phyloP scores from a whole-genome alignment of 1,140 invertebrate species.

The Tetragnatha versicolor region DNA sequence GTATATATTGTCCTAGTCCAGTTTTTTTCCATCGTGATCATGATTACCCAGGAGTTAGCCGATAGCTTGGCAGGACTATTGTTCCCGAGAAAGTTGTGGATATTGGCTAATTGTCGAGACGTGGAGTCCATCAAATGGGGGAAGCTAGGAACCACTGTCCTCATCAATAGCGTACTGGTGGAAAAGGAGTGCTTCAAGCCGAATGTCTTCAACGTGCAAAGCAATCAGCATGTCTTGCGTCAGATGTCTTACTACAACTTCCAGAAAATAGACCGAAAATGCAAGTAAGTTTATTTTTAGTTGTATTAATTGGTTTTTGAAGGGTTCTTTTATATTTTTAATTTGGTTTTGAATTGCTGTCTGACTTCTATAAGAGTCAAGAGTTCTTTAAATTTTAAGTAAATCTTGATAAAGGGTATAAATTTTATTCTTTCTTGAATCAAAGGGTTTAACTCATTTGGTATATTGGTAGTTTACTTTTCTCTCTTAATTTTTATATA shows the following conservation, averaged over 20 bases:
- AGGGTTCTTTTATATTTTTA: no score
- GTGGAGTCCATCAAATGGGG: slow-evolving; percentile 7
- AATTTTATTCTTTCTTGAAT: no score
- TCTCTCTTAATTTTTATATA: no score
- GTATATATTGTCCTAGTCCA: no score
- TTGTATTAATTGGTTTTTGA: no score
- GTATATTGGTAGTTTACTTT: no score
- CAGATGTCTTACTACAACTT: slow-evolving; percentile 31
- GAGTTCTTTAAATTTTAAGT: no score
- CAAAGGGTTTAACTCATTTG: no score
- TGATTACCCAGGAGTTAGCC: slow-evolving; percentile 1
- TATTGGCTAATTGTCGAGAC: background rate
- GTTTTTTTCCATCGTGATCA: no score
- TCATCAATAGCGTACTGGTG: background rate
- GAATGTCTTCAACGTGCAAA: slow-evolving; percentile 15
- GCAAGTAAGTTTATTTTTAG: slow-evolving; percentile 19
- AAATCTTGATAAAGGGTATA: no score
- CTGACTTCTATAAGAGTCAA: no score
- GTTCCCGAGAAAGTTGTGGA: slow-evolving; percentile 10
- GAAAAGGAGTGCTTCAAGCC: slow-evolving; percentile 10
- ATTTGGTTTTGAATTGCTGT: no score
- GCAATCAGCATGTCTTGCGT: slow-evolving; percentile 21
- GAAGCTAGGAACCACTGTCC: background rate
- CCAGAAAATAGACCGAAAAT: slow-evolving; percentile 13
- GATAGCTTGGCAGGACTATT: background rate